Conservation (phyloP, 2,888 invertebrate species). For the Rugalucina vietnamica region DNA sequence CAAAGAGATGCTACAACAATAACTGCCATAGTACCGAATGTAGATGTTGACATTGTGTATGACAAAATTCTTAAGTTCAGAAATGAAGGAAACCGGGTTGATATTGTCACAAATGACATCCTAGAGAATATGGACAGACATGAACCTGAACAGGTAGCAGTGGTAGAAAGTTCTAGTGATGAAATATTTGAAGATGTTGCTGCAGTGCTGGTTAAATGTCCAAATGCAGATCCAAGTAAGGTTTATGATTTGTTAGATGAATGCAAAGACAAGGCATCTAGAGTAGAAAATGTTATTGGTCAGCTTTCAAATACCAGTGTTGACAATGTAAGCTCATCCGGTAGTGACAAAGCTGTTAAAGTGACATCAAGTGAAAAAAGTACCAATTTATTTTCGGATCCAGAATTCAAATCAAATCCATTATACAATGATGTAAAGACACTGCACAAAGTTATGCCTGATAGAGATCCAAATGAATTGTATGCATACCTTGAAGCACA, state of each 20-base stretch:
- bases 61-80: constrained; percentile 65
- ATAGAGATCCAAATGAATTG: constrained; percentile 77
- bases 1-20: constrained; percentile 70
- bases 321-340: constrained; percentile 10
- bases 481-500: constrained; percentile 80
- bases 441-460: constrained; percentile 76
- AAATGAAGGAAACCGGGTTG: constrained; percentile 67
- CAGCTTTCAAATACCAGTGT: constrained; percentile 34
- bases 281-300: constrained; percentile 59
- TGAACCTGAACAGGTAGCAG: background rate
- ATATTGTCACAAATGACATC: constrained; percentile 71
- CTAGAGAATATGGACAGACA: constrained; percentile 57
- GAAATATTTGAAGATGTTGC: constrained; percentile 64
- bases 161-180: constrained; percentile 24
- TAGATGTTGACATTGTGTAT: constrained; percentile 67
- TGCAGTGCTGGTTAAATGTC: constrained; percentile 61
- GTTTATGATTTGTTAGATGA: constrained; percentile 63
- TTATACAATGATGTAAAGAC: constrained; percentile 75
- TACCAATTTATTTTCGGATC: constrained; percentile 60
- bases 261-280: constrained; percentile 40
- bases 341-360: background rate
- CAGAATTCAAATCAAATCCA: constrained; percentile 71
- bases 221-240: constrained; percentile 51
- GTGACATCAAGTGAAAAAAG: constrained; percentile 27
- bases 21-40: constrained; percentile 59